A percentile compares a stretch with the other conserved stretches of the same genome.
These are phyloP conservation scores for Drosophila willistoni DNA, from an alignment of 1,140 invertebrate genomes.

Conservation along the genomic window DNA sequence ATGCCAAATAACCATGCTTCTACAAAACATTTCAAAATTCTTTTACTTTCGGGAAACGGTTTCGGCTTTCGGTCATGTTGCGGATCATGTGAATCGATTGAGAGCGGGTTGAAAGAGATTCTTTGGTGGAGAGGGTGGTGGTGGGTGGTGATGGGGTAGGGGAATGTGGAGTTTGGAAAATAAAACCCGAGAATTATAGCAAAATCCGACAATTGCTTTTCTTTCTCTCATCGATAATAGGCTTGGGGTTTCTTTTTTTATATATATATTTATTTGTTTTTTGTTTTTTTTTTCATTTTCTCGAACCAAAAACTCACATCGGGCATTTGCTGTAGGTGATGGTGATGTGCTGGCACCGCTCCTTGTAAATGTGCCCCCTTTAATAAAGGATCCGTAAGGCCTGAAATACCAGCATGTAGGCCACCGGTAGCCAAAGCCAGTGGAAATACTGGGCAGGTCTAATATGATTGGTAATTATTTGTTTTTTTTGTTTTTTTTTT, in stretches of 20 bases:
- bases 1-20: constrained; percentile 39
- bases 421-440: constrained; percentile 83
- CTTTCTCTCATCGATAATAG: constrained; percentile 30
- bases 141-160: no score
- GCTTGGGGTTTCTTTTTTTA: constrained; percentile 27
- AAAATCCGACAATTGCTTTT: neutral
- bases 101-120: no score
- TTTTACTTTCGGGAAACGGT: neutral
- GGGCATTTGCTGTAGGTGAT: constrained; percentile 86
- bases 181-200: neutral
- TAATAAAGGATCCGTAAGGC: constrained; percentile 89
- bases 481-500: constrained; percentile 38
- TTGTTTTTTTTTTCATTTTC: constrained; percentile 29
- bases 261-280: constrained; percentile 35
- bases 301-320: constrained; percentile 82
- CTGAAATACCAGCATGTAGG: constrained; percentile 85
- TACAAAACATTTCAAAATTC: constrained; percentile 14
- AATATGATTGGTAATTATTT: constrained; percentile 34
- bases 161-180: no score
- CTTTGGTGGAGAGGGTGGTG: no score
- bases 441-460: constrained; percentile 83
- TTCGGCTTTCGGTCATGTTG: constrained; percentile 15
- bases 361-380: constrained; percentile 91
- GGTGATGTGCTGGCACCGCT: constrained; percentile 90
- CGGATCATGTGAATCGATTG: constrained; percentile 27